These are phyloP conservation scores for Micromys minutus DNA, from an alignment of 2,113 vertebrate species.

Conservation along the genomic window DNA sequence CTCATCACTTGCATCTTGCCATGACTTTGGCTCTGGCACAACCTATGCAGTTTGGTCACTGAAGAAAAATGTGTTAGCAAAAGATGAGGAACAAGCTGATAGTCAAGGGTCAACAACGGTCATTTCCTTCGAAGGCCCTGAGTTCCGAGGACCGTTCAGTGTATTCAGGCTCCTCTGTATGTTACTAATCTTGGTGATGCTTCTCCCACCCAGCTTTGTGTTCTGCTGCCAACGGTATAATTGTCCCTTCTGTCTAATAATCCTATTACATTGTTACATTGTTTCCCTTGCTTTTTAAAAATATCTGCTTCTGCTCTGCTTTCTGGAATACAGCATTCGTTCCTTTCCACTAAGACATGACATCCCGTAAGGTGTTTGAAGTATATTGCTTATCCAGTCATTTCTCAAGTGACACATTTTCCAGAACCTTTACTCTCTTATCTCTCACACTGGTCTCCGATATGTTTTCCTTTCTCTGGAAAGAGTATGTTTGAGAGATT, in stretches of 20 bases:
- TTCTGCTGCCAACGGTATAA: background rate
- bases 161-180: background rate
- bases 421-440: background rate
- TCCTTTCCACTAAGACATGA: background rate
- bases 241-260: background rate
- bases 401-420: background rate
- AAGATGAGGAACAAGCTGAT: background rate
- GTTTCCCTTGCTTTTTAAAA: constrained; percentile 20
- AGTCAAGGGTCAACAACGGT: background rate
- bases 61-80: background rate
- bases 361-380: background rate
- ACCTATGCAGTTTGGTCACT: background rate
- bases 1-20: background rate
- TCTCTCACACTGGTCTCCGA: background rate
- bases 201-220: background rate
- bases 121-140: background rate
- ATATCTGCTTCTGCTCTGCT: background rate
- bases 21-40: background rate
- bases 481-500: background rate
- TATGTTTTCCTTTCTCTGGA: background rate
- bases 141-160: background rate
- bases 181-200: background rate
- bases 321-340: background rate
- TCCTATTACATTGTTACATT: background rate
- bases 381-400: background rate